Conservation (phyloP, 2,888 invertebrate species). For the Coelopa pilipes region DNA sequence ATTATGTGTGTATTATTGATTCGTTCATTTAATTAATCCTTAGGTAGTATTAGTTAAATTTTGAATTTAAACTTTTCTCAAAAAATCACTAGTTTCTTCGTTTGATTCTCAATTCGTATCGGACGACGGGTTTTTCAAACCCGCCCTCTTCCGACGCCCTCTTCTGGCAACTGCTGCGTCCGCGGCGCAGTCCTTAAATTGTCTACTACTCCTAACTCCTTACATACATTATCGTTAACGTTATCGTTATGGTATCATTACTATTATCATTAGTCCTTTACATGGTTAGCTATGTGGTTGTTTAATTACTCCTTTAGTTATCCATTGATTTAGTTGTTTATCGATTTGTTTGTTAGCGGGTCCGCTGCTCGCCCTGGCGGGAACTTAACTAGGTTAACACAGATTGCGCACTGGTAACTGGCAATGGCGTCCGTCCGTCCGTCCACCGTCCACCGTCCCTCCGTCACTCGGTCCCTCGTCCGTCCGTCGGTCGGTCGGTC, state of each 20-base stretch:
- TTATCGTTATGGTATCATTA: slow-evolving; percentile 14
- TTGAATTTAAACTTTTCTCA: slow-evolving; percentile 23
- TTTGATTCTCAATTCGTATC: slow-evolving; percentile 29
- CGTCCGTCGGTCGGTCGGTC: slow-evolving; percentile 22
- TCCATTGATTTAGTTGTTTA: too few species aligned
- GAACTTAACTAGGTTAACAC: slow-evolving; percentile 54
- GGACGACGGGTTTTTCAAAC: background rate
- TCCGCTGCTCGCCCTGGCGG: slow-evolving; percentile 13
- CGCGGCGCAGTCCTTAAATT: too few species aligned
- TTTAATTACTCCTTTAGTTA: too few species aligned
- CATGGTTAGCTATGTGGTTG: too few species aligned
- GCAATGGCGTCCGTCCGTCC: slow-evolving; percentile 36
- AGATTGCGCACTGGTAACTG: slow-evolving; percentile 62
- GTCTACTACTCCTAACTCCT: too few species aligned
- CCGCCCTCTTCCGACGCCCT: background rate
- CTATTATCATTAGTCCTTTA: slow-evolving; percentile 6
- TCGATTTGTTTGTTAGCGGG: background rate
- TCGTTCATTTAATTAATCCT: slow-evolving; percentile 3
- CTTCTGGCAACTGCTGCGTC: background rate
- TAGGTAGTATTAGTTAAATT: slow-evolving; percentile 16
- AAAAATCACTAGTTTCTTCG: slow-evolving; percentile 35
- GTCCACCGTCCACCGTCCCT: slow-evolving; percentile 23
- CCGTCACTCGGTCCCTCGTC: slow-evolving; percentile 16
- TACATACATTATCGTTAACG: too few species aligned
- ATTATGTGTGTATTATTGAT: too few species aligned